A percentile compares a stretch with the other conserved stretches of the same genome.
Conservation (phyloP, 2,888 invertebrate species). For the Cancer borealis region DNA sequence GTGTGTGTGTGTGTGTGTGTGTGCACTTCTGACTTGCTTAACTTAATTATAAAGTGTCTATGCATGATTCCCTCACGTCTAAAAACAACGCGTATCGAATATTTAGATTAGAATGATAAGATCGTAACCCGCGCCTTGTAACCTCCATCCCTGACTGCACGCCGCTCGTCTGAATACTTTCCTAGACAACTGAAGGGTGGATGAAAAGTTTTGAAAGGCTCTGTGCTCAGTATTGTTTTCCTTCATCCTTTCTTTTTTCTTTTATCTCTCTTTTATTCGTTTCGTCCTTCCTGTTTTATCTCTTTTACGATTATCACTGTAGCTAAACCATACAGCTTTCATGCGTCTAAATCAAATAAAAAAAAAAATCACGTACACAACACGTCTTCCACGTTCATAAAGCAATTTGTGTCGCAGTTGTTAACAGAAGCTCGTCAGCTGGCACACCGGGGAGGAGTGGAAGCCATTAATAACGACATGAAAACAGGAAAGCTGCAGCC, state of each 20-base stretch:
- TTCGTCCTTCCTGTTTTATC: neutral
- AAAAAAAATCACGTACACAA: neutral
- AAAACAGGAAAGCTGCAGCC: neutral
- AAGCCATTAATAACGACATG: neutral
- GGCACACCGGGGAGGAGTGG: neutral
- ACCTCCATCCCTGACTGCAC: neutral
- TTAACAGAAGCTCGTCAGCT: neutral
- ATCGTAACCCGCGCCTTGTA: neutral
- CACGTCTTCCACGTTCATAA: neutral
- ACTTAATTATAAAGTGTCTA: neutral
- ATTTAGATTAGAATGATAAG: neutral
- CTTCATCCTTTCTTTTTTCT: neutral
- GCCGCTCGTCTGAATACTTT: neutral
- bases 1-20: neutral
- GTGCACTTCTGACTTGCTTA: neutral
- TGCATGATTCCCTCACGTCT: neutral
- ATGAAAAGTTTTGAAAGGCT: neutral
- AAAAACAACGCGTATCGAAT: neutral
- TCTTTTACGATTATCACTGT: neutral
- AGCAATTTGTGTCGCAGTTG: neutral
- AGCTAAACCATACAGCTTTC: neutral
- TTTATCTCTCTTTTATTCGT: neutral
- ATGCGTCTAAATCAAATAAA: neutral
- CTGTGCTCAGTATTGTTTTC: neutral
- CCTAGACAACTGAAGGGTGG: neutral